Conservation (phyloP, 2,888 invertebrate species). For the Azorinus chamasolen region DNA sequence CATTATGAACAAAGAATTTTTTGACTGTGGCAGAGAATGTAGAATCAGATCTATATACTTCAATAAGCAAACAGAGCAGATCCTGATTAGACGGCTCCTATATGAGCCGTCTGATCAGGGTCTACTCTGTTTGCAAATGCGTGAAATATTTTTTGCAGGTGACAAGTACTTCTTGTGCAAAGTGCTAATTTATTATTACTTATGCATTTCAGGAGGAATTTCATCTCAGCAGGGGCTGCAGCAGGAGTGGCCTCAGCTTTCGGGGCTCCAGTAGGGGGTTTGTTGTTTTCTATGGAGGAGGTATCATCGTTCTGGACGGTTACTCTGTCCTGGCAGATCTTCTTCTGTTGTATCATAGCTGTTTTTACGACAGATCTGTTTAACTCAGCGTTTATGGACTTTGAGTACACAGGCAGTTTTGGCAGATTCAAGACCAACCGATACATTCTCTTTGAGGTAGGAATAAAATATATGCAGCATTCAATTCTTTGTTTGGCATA, state of each 20-base stretch:
- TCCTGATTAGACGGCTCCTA: no score
- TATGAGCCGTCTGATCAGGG: no score
- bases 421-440: slow-evolving; percentile 85
- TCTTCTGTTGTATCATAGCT: slow-evolving; percentile 87
- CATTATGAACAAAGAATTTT: no score
- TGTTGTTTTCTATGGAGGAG: slow-evolving; percentile 87
- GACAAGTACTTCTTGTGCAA: no score
- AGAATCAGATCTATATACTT: no score
- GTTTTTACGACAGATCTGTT: slow-evolving; percentile 85
- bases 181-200: no score
- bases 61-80: no score
- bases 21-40: no score
- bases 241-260: slow-evolving; percentile 87
- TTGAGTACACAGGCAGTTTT: slow-evolving; percentile 82
- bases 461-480: no score
- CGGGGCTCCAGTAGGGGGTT: slow-evolving; percentile 87
- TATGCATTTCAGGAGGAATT: slow-evolving; percentile 81
- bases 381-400: slow-evolving; percentile 84
- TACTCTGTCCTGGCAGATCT: slow-evolving; percentile 87
- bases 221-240: slow-evolving; percentile 86
- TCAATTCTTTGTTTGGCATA: no score
- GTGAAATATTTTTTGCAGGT: no score
- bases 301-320: slow-evolving; percentile 87
- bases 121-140: no score
- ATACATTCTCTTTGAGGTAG: slow-evolving; percentile 85